These are phyloP conservation scores for Danio jaintianensis DNA, from an alignment of 2,797 vertebrate genomes.

Conservation along the genomic window DNA sequence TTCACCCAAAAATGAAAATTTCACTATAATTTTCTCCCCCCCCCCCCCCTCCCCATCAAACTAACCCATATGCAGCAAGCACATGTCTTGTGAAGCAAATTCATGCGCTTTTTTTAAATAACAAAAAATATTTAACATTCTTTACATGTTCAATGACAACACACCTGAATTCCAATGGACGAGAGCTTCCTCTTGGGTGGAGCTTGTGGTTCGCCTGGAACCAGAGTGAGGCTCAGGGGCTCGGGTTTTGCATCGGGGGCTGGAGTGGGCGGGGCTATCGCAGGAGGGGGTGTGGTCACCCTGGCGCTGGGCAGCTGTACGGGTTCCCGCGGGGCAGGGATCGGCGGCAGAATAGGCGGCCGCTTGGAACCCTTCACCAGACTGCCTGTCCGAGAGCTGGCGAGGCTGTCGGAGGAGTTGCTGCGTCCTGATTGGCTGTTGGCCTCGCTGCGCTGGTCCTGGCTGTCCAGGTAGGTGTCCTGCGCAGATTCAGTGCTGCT, in stretches of 20 bases:
- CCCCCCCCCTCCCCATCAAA: too few species aligned
- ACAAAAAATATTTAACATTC: too few species aligned
- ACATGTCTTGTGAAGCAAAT: too few species aligned
- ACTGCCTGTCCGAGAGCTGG: constrained; percentile 91
- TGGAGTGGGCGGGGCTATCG: constrained; percentile 56
- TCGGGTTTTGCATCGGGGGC: constrained; percentile 58
- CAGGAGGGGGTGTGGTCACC: constrained; percentile 66
- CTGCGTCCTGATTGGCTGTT: constrained; percentile 97
- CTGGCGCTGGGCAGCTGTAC: constrained; percentile 59
- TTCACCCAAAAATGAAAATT: too few species aligned
- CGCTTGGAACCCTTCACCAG: constrained; percentile 81
- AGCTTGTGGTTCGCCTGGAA: constrained; percentile 80
- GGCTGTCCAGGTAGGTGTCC: constrained; percentile 95
- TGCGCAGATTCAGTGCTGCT: constrained; percentile 99
- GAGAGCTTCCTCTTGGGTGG: constrained; percentile 87
- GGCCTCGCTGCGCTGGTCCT: constrained; percentile 92
- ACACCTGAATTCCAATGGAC: constrained; percentile 81
- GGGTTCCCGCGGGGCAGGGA: constrained; percentile 52
- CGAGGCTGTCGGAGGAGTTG: constrained; percentile 96
- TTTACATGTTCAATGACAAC: too few species aligned
- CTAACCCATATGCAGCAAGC: too few species aligned
- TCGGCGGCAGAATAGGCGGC: constrained; percentile 63
- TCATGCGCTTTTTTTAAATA: too few species aligned
- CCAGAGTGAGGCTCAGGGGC: constrained; percentile 51
- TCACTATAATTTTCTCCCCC: too few species aligned